Conservation (phyloP, 1,140 invertebrate species). For the Lordiphosa clarofinis region DNA sequence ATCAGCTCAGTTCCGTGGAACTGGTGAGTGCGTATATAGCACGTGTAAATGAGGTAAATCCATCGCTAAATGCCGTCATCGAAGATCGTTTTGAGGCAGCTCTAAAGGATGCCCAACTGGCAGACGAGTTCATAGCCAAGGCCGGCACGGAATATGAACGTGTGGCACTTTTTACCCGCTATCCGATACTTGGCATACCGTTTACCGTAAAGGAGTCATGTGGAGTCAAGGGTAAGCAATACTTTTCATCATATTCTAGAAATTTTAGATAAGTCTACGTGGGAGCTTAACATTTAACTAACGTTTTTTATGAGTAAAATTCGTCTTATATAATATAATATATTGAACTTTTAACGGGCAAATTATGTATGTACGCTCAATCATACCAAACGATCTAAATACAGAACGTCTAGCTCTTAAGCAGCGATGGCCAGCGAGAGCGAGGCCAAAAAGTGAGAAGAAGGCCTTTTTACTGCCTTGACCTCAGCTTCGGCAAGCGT, state of each 20-base stretch:
- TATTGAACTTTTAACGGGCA: too few relatives aligned
- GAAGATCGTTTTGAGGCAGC: constrained; percentile 86
- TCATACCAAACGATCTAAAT: too few relatives aligned
- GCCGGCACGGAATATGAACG: constrained; percentile 78
- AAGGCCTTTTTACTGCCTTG: too few relatives aligned
- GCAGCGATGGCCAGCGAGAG: too few relatives aligned
- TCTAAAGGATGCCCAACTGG: constrained; percentile 83
- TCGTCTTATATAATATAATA: too few relatives aligned
- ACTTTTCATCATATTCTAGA: neutral
- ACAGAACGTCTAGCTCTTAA: too few relatives aligned
- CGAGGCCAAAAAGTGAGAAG: too few relatives aligned
- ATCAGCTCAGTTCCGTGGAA: constrained; percentile 82
- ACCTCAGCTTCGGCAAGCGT: too few relatives aligned
- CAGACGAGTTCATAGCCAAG: constrained; percentile 80
- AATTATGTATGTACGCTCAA: too few relatives aligned
- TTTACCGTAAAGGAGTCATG: constrained; percentile 89
- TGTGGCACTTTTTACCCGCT: constrained; percentile 81
- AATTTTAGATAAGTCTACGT: too few relatives aligned
- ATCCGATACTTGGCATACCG: constrained; percentile 88
- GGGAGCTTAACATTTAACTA: too few relatives aligned
- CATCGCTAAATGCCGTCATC: constrained; percentile 87
- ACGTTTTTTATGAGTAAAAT: too few relatives aligned
- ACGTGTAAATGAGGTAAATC: constrained; percentile 87
- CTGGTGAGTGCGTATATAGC: constrained; percentile 85
- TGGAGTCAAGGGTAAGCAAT: constrained; percentile 81